A percentile compares a stretch with the other conserved stretches of the same genome.
These are phyloP conservation scores for Botia almorhae DNA, from an alignment of 2,797 vertebrate genomes.

Conservation along the genomic window DNA sequence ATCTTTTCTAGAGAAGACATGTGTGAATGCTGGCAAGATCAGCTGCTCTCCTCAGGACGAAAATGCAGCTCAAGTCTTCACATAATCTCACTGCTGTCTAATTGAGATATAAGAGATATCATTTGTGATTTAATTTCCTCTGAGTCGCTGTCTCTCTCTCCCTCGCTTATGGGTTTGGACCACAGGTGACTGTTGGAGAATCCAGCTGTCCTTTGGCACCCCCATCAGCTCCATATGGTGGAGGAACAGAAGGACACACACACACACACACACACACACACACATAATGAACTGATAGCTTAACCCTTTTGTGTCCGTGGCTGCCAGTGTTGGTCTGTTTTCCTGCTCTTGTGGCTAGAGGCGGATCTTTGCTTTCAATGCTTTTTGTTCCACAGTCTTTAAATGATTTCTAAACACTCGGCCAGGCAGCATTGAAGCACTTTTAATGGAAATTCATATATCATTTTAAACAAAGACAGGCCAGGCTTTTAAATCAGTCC, in stretches of 20 bases:
- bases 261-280: constrained; percentile 54
- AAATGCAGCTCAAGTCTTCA: too few species aligned
- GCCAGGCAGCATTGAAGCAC: constrained; percentile 45
- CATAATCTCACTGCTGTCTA: background rate
- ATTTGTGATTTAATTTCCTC: background rate
- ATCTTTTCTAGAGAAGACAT: background rate
- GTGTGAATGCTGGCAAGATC: too few species aligned
- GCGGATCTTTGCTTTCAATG: constrained; percentile 44
- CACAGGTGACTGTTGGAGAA: constrained; percentile 99
- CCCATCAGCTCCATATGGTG: constrained; percentile 98
- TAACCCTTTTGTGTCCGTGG: constrained; percentile 62
- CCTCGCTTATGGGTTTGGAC: constrained; percentile 67
- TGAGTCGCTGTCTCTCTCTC: constrained; percentile 57
- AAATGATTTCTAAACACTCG: constrained; percentile 61
- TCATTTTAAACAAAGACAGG: constrained; percentile 60
- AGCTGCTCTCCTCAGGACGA: background rate
- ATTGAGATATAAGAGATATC: background rate
- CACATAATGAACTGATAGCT: constrained; percentile 64
- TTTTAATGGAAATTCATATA: constrained; percentile 63
- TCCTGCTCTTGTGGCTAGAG: constrained; percentile 48
- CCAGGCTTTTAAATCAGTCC: constrained; percentile 54
- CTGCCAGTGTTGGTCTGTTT: constrained; percentile 43
- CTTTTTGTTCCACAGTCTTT: constrained; percentile 56
- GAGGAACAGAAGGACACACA: constrained; percentile 64
- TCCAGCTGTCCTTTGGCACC: constrained; percentile 96